phyloP scores from a whole-genome alignment of 2,113 vertebrate species.

The Australoheros scitulus region DNA sequence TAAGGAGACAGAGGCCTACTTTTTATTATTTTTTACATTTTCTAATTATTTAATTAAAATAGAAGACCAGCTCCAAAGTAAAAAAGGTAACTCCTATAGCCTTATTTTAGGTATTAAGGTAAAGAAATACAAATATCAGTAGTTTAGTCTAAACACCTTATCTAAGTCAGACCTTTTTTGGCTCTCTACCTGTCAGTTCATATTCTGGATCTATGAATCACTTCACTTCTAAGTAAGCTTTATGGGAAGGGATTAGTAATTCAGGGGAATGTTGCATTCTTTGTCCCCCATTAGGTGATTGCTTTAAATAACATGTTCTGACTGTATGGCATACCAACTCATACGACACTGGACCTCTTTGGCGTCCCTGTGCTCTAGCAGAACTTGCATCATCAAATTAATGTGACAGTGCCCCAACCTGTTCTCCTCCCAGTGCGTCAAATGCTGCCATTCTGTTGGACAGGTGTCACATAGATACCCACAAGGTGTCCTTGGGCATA shows the following conservation, averaged over 20 bases:
- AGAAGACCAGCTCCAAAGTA: not conserved
- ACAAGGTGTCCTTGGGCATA: not conserved
- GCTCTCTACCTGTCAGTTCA: not conserved
- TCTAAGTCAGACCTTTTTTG: not conserved
- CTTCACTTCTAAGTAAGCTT: not conserved
- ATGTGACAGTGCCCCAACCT: not conserved
- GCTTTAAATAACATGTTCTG: constrained; percentile 4
- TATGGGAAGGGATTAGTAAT: not conserved
- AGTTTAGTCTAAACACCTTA: too few species aligned
- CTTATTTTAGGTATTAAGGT: not conserved
- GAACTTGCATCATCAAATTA: not conserved
- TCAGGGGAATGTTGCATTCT: not conserved
- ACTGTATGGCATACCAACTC: not conserved
- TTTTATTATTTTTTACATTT: not conserved
- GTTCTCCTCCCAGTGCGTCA: not conserved
- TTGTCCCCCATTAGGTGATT: not conserved
- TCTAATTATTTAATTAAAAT: not conserved
- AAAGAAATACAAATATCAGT: too few species aligned
- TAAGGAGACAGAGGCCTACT: not conserved
- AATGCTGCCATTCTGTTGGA: not conserved
- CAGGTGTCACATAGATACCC: not conserved
- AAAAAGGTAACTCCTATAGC: not conserved
- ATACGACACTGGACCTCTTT: not conserved
- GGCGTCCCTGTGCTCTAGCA: not conserved
- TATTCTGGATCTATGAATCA: not conserved